Evolutionary conservation across 2,888 invertebrate genomes (phyloP).

Genomic region (Calephelis perditalis): DNA sequence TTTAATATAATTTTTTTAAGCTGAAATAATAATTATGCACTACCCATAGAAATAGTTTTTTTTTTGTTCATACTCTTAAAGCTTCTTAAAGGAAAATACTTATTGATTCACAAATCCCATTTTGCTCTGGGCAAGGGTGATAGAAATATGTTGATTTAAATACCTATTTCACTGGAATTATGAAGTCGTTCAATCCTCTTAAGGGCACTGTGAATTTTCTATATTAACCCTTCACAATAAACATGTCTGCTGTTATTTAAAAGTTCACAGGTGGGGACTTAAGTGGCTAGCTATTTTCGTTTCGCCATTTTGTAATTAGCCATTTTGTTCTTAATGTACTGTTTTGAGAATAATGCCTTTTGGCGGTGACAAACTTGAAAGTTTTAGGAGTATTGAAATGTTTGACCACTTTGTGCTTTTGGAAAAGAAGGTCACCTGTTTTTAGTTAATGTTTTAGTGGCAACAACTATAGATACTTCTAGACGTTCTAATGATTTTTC

Average conservation of each 20-base stretch:
- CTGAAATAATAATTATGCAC: no score
- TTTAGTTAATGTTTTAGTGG: no score
- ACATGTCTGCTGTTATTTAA: slow-evolving; percentile 39
- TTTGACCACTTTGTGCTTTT: no score
- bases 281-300: slow-evolving; percentile 15
- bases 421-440: no score
- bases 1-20: no score
- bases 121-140: neutral
- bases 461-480: no score
- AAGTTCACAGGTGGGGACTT: slow-evolving; percentile 38
- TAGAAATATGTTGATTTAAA: neutral
- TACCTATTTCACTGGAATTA: no score
- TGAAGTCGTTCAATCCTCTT: slow-evolving; percentile 11
- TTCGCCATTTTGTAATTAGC: slow-evolving; percentile 7
- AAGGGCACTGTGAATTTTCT: slow-evolving; percentile 34
- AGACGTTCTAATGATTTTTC: no score
- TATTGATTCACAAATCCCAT: no score
- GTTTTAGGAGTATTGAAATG: neutral
- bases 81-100: no score
- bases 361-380: neutral
- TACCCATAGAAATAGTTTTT: no score
- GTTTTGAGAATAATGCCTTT: slow-evolving; percentile 10
- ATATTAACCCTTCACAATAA: slow-evolving; percentile 47
- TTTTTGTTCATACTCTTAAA: no score
- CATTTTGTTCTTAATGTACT: slow-evolving; percentile 15